Conservation (phyloP, 2,888 invertebrate genomes). For the Phyto melanocephala region DNA sequence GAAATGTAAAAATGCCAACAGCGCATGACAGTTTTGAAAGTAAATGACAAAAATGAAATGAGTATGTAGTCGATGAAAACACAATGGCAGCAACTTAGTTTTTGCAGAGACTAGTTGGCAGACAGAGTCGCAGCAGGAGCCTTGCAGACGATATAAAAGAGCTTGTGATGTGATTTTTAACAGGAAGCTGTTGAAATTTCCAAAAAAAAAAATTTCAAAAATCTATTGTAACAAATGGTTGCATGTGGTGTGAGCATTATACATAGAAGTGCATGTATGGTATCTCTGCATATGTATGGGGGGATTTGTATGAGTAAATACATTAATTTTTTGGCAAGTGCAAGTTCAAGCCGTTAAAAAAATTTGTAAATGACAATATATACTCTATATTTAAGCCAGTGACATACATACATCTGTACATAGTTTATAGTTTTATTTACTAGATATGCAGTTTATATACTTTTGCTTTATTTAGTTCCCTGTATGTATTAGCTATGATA, state of each 20-base stretch:
- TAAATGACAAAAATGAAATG: background rate
- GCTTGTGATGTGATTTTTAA: background rate
- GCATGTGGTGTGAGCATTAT: too few species aligned
- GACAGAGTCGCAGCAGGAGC: background rate
- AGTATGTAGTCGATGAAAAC: background rate
- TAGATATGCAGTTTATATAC: too few species aligned
- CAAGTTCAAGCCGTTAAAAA: conserved; percentile 72
- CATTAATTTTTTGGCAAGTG: conserved; percentile 71
- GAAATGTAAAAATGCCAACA: background rate
- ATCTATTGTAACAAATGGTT: too few species aligned
- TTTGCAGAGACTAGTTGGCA: background rate
- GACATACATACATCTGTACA: background rate
- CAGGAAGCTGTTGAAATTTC: background rate
- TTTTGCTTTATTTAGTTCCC: too few species aligned
- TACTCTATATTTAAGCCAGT: conserved; percentile 9
- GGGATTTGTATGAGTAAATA: background rate
- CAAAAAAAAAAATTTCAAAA: background rate
- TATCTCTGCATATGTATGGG: too few species aligned
- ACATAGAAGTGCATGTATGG: background rate
- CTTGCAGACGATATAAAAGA: background rate
- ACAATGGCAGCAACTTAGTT: background rate
- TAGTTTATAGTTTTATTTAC: background rate
- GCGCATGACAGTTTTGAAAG: conserved; percentile 32
- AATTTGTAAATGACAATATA: conserved; percentile 8
- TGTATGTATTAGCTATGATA: too few species aligned